Evolutionary conservation across 1,140 invertebrate species (phyloP), one percentile per base, ranked within the genome.

Genomic region (Chironomus striatipennis): DNA sequence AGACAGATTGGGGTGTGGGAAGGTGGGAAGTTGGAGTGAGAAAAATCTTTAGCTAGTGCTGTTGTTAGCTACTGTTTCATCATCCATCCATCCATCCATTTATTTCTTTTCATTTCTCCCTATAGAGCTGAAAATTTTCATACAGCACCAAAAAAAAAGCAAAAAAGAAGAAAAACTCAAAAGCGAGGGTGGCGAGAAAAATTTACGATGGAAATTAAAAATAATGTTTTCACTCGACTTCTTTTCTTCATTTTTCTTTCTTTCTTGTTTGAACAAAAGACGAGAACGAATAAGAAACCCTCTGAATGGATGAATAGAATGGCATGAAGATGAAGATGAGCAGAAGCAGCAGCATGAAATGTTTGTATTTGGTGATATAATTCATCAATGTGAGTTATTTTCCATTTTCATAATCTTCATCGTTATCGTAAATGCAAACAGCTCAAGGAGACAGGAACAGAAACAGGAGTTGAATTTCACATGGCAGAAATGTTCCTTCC

Each of bases 181-280:
- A 70, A 10, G 65, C 15, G 6, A 21, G 65, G 7, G 47, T 34
- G 24, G 47, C n/a, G 47, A 12, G 12, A 70, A 6, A 70, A 70
- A 70, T 70, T 70, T 70, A 70, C 65, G 65, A 21, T 17, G 65
- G 65, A 70, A 70, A 70, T 70, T 70, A 70, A 70, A 70, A 70
- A 70, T 70, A 70, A 70, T 70, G 65, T 70, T 70, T 70, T 70
- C 65, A 70, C 24, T 34, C 24, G 12, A 70, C 17, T 70, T 70
- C 65, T 70, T 18, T 20, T 20, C 9, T 9, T 18, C 65, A 70
- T 18, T 20, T 20, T 18, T 70, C 10, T 17, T 7, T 18, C 65
- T 47, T 47, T 8, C 8, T 47, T 21, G 65, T 17, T 57, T 57
- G 12, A 57, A 70, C 18, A 70, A n/a, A 57, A n/a, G 47, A 10